Evolutionary conservation across 2,888 invertebrate genomes (phyloP), one percentile per base, ranked within the genome.

Genomic region (Melangyna quadrimaculata): DNA sequence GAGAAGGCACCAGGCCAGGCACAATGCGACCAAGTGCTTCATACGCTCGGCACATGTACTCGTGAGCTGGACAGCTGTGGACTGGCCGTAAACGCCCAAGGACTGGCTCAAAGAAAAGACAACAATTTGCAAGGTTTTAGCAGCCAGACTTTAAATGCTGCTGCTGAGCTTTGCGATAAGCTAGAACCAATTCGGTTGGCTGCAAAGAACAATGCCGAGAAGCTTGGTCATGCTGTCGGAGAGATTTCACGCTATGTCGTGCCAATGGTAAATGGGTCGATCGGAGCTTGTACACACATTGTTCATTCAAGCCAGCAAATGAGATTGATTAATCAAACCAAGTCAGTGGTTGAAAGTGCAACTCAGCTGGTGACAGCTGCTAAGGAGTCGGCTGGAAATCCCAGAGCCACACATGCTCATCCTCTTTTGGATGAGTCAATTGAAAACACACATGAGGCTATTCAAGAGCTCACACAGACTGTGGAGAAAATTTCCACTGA

Each of bases 1-100:
- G 98, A 98, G 90, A 97, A 97, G 89, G 98, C 99, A 0, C 99
- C 99, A 0, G 99, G 99, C 0, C 98, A 99, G 91, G 95, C 95
- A 5, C 99, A 99, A 91, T 98, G 99, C 91, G 96, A 97, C 57
- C 94, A 94, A 0, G 97, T 97, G 0, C 94, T 98, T 45, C 96
- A 97, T 40, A 95, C 95, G 1, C 93, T 99, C 9, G 95, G 94
- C 87, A 94, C 94, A 1, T 95, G 96, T 88, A 95, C 97, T 7
- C 94, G 96, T 0, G 96, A 96, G 70, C 93, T 99, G 72, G 98
- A 99, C 92, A 96, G 96, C 86, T 97, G 97, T 0, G 96, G 97
- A 3, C 93, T 99, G 90, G 96, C 97, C 78, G 97, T 97, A 0
- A 96, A 97, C n/a, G 96, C 96, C 0, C 96, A 97, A 90, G 96